phyloP scores from a whole-genome alignment of 2,113 vertebrate genomes.

The Struthidea cinerea region DNA sequence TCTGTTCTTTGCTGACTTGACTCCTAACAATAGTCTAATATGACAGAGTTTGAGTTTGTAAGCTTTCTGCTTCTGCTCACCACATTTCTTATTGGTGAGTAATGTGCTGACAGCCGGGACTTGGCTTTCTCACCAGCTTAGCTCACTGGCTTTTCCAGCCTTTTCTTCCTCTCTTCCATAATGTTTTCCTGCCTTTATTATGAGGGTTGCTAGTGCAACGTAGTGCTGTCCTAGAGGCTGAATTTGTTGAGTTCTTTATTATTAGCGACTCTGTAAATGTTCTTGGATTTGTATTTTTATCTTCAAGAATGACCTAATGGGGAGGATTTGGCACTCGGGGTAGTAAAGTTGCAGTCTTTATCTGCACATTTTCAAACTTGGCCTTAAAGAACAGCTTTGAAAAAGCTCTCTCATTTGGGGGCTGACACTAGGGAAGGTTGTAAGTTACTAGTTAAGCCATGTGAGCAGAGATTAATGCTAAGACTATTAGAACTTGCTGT shows the following conservation, averaged over 20 bases:
- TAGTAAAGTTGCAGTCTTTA: background rate
- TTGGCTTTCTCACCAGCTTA: background rate
- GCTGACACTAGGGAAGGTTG: background rate
- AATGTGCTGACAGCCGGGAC: slow-evolving; percentile 52
- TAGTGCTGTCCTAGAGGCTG: background rate
- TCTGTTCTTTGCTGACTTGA: slow-evolving; percentile 49
- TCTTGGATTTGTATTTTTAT: background rate
- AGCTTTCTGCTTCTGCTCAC: slow-evolving; percentile 3
- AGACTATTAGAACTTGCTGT: background rate
- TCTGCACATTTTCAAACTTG: background rate
- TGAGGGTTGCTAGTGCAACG: slow-evolving; percentile 43
- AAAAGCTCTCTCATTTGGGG: background rate
- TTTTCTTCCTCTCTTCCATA: background rate
- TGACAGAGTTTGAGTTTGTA: slow-evolving; percentile 32
- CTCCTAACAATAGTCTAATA: slow-evolving; percentile 19
- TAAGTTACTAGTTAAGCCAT: background rate
- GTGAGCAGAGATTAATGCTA: background rate
- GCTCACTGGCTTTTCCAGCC: background rate
- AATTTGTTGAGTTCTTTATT: background rate
- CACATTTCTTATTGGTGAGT: slow-evolving; percentile 69
- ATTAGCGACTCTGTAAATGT: background rate
- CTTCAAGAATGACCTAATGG: background rate
- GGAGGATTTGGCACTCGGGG: background rate
- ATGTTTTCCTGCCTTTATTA: slow-evolving; percentile 31
- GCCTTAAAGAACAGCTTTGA: background rate